Evolutionary conservation across 2,888 invertebrate genomes (phyloP), one percentile per base, ranked within the genome.

Genomic region (Amphipoea oculea): DNA sequence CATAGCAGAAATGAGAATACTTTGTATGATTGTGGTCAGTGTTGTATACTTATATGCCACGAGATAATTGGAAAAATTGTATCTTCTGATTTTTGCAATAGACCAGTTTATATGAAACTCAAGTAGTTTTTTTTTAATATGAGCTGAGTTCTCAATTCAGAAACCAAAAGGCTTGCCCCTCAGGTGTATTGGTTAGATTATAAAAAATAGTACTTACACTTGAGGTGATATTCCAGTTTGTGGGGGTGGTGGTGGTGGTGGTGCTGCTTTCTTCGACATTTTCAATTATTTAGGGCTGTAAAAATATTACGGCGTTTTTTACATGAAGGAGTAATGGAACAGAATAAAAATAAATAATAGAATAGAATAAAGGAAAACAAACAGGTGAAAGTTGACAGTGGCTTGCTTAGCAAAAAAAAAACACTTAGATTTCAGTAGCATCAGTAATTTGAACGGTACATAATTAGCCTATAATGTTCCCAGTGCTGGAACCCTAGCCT

Each of bases 151-250:
- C 12, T 36, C 2, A 23, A 51, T 70, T 70, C 36, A 36, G 23
- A 54, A 51, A 36, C 51, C 1, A 5, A 4, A 40, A 5, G 40
- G 40, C 0, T 40, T 40, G 40, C 4, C 40, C 40, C 5, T 40
- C 40, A 7, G 36, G 23, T 54, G 36, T 23, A n/a, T 36, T 36
- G 23, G 51, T 14, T 36, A 17, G 36, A 29, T 62, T 1, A 36
- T 3, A 54, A 57, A 4, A 69, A 66, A 42, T 57, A n/a, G 7
- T 51, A 82, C 79, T 79, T 79, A 79, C 79, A 79, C 75, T 51
- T 60, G 57, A 36, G 79, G 48, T 1, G 82, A 66, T 36, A 91
- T 88, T 76, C 83, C 79, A 17, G 82, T 68, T 20, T 29, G 20
- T 2, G 14, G 14, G 4, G 68, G 48, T 0, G 51, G 29, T 0